These are phyloP conservation scores for Elysia chlorotica DNA, from an alignment of 1,140 invertebrate genomes.

Conservation along the genomic window DNA sequence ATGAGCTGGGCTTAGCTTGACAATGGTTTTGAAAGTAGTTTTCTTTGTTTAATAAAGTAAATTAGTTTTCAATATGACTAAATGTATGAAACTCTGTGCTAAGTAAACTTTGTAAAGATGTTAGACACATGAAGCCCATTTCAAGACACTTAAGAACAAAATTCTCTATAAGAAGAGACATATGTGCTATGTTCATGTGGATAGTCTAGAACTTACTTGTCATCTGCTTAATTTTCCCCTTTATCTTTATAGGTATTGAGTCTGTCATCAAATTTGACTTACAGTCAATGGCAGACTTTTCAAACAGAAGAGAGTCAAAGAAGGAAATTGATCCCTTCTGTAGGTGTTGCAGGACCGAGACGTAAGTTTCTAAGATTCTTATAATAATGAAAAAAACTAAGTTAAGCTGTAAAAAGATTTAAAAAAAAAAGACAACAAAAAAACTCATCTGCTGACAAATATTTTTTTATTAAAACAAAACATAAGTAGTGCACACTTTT, in stretches of 20 bases:
- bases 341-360: conserved; percentile 2
- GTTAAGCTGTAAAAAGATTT: background rate
- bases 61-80: too few relatives aligned
- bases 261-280: conserved; percentile 16
- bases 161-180: too few relatives aligned
- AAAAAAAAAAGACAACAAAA: background rate
- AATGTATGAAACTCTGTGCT: too few relatives aligned
- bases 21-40: too few relatives aligned
- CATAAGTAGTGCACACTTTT: too few relatives aligned
- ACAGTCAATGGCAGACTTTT: conserved; percentile 18
- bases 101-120: too few relatives aligned
- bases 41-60: too few relatives aligned
- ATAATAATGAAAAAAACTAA: background rate
- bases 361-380: conserved; percentile 12
- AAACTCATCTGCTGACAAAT: too few relatives aligned
- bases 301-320: conserved; percentile 20
- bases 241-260: conserved; percentile 10
- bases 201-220: background rate
- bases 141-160: too few relatives aligned
- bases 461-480: too few relatives aligned
- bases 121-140: too few relatives aligned
- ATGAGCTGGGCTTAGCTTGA: too few relatives aligned
- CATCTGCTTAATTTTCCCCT: background rate
- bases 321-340: conserved; percentile 5
- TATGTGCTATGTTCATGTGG: background rate